phyloP scores from a whole-genome alignment of 2,797 vertebrate species.

The Darevskia nairensis region DNA sequence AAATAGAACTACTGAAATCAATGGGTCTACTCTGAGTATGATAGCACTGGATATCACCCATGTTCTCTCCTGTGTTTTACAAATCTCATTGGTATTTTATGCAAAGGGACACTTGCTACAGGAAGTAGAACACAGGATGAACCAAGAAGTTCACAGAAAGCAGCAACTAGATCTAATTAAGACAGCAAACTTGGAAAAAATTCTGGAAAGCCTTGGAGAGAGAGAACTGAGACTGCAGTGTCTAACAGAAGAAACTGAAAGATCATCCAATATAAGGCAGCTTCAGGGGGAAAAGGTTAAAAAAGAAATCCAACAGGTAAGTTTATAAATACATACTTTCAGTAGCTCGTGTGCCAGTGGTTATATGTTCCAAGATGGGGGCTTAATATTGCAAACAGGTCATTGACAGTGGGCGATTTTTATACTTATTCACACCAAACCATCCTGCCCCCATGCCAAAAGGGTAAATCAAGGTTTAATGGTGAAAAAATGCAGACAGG shows the following conservation, averaged over 20 bases:
- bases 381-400: no score
- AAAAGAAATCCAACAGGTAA: conserved; percentile 79
- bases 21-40: neutral
- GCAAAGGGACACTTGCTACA: conserved; percentile 76
- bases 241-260: conserved; percentile 73
- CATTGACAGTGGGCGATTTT: no score
- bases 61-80: neutral
- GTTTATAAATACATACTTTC: neutral
- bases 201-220: conserved; percentile 73
- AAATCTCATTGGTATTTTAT: neutral
- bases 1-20: neutral
- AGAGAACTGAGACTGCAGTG: conserved; percentile 71
- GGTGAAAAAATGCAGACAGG: no score
- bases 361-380: neutral
- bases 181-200: conserved; percentile 73
- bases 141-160: conserved; percentile 70
- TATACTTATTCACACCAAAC: no score
- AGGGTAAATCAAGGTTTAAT: no score
- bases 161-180: conserved; percentile 73
- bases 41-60: neutral
- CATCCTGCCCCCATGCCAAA: no score
- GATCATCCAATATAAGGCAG: conserved; percentile 66
- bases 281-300: conserved; percentile 71
- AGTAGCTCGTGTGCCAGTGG: neutral
- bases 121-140: conserved; percentile 69